Conservation (phyloP, 2,888 invertebrate genomes). For the Falcaria lacertinaria region DNA sequence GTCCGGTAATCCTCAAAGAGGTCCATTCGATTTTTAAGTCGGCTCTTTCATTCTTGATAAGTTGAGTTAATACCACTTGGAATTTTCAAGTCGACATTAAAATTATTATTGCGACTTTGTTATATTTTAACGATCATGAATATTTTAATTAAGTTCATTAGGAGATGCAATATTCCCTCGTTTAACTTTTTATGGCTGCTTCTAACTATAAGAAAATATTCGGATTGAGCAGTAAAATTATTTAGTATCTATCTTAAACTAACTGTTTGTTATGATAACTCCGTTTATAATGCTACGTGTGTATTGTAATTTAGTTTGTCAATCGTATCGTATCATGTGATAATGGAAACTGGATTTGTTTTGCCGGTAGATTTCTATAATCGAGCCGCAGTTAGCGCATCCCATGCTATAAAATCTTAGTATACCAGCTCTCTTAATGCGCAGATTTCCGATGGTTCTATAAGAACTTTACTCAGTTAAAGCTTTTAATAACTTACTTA, state of each 20-base stretch:
- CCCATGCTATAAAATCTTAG: slow-evolving; percentile 5
- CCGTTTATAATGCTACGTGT: too few relatives aligned
- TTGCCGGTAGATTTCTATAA: background rate
- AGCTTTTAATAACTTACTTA: too few relatives aligned
- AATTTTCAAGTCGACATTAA: background rate
- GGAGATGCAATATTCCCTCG: too few relatives aligned
- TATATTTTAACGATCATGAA: background rate
- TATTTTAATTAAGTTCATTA: background rate
- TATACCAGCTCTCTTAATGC: slow-evolving; percentile 4
- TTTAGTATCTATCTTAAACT: too few relatives aligned
- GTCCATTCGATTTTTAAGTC: background rate
- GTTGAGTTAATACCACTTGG: background rate
- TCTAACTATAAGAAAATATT: too few relatives aligned
- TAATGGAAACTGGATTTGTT: background rate
- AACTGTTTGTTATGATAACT: too few relatives aligned
- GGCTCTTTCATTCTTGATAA: too few relatives aligned
- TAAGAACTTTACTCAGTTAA: slow-evolving; percentile 10
- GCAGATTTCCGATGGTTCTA: slow-evolving; percentile 3
- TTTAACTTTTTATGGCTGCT: too few relatives aligned
- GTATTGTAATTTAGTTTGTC: too few relatives aligned
- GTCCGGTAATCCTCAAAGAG: slow-evolving; percentile 2
- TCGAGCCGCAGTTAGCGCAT: slow-evolving; percentile 1
- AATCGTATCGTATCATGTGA: background rate
- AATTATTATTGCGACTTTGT: slow-evolving; percentile 1
- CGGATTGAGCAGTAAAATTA: too few relatives aligned